Base-by-base conservation (phyloP, 2,113 vertebrate species). In the Xiphophorus hellerii region DNA sequence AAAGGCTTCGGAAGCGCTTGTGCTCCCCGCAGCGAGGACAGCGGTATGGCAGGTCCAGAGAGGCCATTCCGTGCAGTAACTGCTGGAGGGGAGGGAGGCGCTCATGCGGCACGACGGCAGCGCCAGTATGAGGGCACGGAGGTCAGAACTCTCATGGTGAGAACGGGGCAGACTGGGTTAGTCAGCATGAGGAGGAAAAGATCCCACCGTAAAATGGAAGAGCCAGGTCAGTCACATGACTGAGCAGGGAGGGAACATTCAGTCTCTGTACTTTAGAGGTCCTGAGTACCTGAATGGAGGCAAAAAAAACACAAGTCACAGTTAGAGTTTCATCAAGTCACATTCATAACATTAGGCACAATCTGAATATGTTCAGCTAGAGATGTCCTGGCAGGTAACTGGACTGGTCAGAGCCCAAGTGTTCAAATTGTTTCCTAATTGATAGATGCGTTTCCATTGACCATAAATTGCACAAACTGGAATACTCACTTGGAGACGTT, bases 21-120 rank as follows among this genome's bases (percentile, higher is more conserved):
- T 98, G 97, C 94, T 99, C 97, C 87, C 98, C 98, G 76, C 98
- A 99, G 87, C 98, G 96, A 82, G 98, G 98, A 90, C 98, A 99
- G 81, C 97, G 97, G 93, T 99, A 99, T 0, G 98, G 97, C 89
- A 99, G 95, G 94, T 98, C 98, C 95, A 99, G 93, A 86, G 98
- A 98, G 95, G 98, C 97, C 98, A 99, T 99, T 85, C 92, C 96
- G 95, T 89, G 93, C 87, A 82, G 87, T 69, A 82, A 87, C 86
- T 72, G 87, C 85, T 42, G 76, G 81, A 76, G 79, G 89, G 78
- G 81, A n/a, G 71, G 84, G 51, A 66, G 78, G 84, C 72, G 82
- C 94, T 93, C 91, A 94, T 84, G 69, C 90, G 58, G 87, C 88
- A 79, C 91, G 78, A 73, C 63, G 25, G 73, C 20, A 69, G 92